Conservation (phyloP, 2,888 invertebrate genomes). For the Bedellia somnulentella region DNA sequence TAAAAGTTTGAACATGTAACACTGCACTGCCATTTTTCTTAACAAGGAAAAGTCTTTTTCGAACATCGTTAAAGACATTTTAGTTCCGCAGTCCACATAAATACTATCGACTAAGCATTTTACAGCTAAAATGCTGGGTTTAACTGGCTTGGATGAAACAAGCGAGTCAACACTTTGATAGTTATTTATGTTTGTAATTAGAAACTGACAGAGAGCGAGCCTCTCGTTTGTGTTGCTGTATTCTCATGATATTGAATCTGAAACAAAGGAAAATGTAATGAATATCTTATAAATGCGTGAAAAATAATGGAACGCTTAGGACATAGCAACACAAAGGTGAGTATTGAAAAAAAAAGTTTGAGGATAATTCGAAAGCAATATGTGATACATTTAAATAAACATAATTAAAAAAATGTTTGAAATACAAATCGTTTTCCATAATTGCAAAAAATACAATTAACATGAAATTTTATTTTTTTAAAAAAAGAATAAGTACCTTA, state of each 20-base stretch:
- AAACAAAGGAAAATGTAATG: conserved; percentile 19
- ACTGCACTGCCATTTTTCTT: conserved; percentile 44
- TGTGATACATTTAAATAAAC: too few relatives aligned
- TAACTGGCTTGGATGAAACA: conserved; percentile 2
- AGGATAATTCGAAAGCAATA: too few relatives aligned
- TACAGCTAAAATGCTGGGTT: conserved; percentile 3
- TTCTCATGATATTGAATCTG: conserved; percentile 51
- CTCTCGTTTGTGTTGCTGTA: conserved; percentile 26
- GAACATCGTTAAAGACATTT: conserved; percentile 19
- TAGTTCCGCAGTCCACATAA: background rate
- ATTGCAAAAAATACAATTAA: too few relatives aligned
- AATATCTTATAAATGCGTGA: background rate
- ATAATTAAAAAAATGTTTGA: too few relatives aligned
- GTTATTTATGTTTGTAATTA: conserved; percentile 45
- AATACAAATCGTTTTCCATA: too few relatives aligned
- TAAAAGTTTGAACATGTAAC: conserved; percentile 42
- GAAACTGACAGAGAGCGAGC: conserved; percentile 35
- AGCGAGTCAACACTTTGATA: conserved; percentile 11
- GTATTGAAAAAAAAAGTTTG: too few relatives aligned
- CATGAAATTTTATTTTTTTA: too few relatives aligned
- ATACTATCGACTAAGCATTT: conserved; percentile 14
- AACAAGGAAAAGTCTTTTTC: conserved; percentile 29
- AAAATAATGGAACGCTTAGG: too few relatives aligned
- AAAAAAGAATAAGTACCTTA: too few relatives aligned
- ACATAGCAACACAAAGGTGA: too few relatives aligned